A percentile compares a stretch with the other conserved stretches of the same genome.
Conservation (phyloP, 2,113 vertebrate species). For the Anseranas semipalmata region DNA sequence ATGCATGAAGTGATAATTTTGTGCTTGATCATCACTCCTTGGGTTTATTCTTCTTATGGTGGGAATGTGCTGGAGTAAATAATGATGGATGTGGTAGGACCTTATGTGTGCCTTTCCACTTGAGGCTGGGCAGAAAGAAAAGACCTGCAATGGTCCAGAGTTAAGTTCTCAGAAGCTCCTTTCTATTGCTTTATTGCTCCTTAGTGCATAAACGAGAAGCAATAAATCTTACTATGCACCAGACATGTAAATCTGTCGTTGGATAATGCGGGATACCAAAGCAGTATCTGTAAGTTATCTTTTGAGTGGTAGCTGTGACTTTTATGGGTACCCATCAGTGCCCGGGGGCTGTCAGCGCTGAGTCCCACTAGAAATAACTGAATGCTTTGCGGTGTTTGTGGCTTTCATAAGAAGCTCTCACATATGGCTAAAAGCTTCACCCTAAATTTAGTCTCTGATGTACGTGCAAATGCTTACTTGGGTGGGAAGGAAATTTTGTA, state of each 20-base stretch:
- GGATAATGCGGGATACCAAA: neutral
- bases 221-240: neutral
- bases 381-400: fast-evolving
- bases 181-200: neutral
- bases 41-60: slow-evolving; percentile 3
- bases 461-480: neutral
- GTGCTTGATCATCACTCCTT: slow-evolving; percentile 74
- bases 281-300: neutral
- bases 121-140: neutral
- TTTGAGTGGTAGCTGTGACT: neutral
- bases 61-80: neutral
- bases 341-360: neutral
- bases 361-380: neutral
- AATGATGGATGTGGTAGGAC: neutral
- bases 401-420: neutral
- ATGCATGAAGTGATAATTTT: slow-evolving; percentile 79
- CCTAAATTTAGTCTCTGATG: slow-evolving; percentile 15
- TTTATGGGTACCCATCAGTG: fast-evolving
- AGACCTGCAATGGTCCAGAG: neutral
- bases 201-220: neutral
- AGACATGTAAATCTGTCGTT: neutral
- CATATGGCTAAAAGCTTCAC: neutral
- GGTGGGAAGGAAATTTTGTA: slow-evolving; percentile 34
- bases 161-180: neutral
- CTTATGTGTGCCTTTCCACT: neutral